phyloP scores from a whole-genome alignment of 2,888 invertebrate genomes.

The Uloborus plumipes region DNA sequence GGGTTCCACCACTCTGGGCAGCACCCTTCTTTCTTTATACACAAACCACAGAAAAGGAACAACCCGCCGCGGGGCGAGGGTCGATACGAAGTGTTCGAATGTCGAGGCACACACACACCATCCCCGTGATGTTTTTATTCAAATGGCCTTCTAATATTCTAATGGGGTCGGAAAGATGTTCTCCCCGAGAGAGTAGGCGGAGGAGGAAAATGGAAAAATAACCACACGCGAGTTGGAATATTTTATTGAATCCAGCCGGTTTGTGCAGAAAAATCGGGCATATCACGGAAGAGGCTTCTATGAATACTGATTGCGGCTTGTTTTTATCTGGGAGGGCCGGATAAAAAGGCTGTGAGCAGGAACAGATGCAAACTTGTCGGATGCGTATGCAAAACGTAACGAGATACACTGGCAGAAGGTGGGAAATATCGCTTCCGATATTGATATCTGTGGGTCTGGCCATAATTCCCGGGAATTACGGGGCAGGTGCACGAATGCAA shows the following conservation, averaged over 20 bases:
- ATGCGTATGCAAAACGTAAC: constrained; percentile 48
- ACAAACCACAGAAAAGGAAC: no score
- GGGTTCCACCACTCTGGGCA: no score
- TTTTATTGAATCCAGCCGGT: constrained; percentile 36
- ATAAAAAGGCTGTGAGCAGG: constrained; percentile 28
- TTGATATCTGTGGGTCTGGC: constrained; percentile 42
- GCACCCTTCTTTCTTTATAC: no score
- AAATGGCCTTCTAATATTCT: constrained; percentile 62
- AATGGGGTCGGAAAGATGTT: constrained; percentile 59
- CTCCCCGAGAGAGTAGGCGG: constrained; percentile 13
- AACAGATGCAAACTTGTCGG: constrained; percentile 47
- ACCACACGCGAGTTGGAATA: constrained; percentile 46
- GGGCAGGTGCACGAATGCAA: constrained; percentile 58
- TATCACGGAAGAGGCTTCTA: constrained; percentile 53
- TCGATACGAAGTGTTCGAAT: constrained; percentile 4
- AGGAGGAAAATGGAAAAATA: constrained; percentile 36
- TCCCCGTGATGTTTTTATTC: constrained; percentile 56
- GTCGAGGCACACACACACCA: constrained; percentile 19
- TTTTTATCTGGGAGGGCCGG: constrained; percentile 49
- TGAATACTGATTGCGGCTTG: constrained; percentile 62
- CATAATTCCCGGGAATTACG: constrained; percentile 32
- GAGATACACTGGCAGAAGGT: constrained; percentile 32
- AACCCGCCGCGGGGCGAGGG: no score
- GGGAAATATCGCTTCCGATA: constrained; percentile 43
- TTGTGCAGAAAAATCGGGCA: constrained; percentile 45